Base-by-base conservation (phyloP, 2,113 vertebrate genomes). In the Oceanodroma tethys region DNA sequence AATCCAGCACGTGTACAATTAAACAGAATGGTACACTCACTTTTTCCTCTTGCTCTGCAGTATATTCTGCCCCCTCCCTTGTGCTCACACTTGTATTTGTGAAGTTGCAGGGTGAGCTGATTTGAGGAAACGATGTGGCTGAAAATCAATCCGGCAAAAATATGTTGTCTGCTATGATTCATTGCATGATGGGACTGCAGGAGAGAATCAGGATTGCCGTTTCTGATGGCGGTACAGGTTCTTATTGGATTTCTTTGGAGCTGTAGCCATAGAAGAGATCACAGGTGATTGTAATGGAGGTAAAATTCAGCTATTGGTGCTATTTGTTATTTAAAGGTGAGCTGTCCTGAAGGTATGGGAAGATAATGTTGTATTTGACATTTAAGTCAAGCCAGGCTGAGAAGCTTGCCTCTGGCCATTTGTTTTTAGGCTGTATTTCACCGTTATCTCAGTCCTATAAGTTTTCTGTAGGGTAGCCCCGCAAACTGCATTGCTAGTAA, bases 11-110 rank as follows among this genome's bases (percentile, higher is more conserved):
- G 3, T 6, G 3, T 21, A 19, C 25, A 23, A 13, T 23, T 89
- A 47, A 43, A 78, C 88, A 40, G 55, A 63, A 38, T 0, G 1
- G 8, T 62, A 3, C 4, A 0, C 6, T 81, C 2, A 6, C 20
- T 70, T 90, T 91, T 63, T 30, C 29, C 38, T 66, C 21, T n/a
- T 1, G 13, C 36, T 71, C 19, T 71, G 23, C 34, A 6, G 4
- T 55, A 4, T 65, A 6, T 60, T 91, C 65, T 87, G 32, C 13
- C 26, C 26, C 14, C 11, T 73, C 30, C 53, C 5, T 14, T 65
- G 30, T 59, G 38, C 42, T 91, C 32, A 47, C 14, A 13, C 4
- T 21, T 58, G 42, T 13, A 22, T 58, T 86, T 91, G 22, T 91
- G 75, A 78, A 66, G 25, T 66, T 81, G 59, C 15, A 23, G 29